Conservation (phyloP, 2,113 vertebrate species). For the Rhea americana region DNA sequence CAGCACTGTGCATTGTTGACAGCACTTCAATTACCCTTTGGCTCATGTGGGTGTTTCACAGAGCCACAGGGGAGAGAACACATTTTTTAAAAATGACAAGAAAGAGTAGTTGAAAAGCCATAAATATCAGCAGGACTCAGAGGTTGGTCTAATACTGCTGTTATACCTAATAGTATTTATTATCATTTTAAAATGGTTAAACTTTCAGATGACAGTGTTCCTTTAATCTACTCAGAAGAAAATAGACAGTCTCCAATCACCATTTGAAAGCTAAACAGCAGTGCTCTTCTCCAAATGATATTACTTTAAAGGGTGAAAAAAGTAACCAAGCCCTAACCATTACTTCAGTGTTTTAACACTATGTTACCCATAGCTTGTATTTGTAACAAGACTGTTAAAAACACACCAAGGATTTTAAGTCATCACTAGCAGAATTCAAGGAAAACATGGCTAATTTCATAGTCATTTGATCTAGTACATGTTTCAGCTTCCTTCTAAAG, state of each 20-base stretch:
- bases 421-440: background rate
- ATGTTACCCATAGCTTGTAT: rapidly evolving
- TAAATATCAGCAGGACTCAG: background rate
- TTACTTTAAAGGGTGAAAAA: background rate
- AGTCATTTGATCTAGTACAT: background rate
- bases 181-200: background rate
- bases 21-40: background rate
- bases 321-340: background rate
- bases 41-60: background rate
- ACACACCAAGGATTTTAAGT: background rate
- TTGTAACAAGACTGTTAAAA: background rate
- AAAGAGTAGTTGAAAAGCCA: background rate
- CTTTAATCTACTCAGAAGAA: background rate
- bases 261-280: background rate
- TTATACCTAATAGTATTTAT: background rate
- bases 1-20: background rate
- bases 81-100: background rate
- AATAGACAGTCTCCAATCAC: background rate
- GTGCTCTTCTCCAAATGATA: background rate
- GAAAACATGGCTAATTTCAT: background rate
- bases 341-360: background rate
- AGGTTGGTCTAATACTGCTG: rapidly evolving
- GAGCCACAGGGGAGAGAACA: background rate
- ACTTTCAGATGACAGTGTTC: background rate
- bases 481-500: background rate